Evolutionary conservation across 2,797 vertebrate species (phyloP), one percentile per base, ranked within the genome.

Genomic region (Orestias chungarensis): DNA sequence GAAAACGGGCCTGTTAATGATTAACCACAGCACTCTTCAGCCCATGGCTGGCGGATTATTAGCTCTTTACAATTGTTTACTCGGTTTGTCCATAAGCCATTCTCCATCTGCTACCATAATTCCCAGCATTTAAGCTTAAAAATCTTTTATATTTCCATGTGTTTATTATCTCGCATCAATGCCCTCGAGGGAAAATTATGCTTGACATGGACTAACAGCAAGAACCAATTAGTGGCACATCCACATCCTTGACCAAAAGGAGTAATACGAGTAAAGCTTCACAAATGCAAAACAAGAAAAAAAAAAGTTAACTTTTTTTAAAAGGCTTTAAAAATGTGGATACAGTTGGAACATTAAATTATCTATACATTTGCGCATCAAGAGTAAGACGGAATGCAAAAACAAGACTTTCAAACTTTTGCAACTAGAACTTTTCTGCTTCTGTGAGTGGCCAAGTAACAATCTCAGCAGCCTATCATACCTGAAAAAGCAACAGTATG

Each of bases 161-260:
- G 82, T 87, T 90, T 86, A 86, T 85, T 80, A 84, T 87, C 81
- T 88, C 70, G 38, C 76, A 88, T 89, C 87, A 85, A 84, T 82
- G 88, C 83, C 88, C 86, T 72, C n/a, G 0, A 70, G 85, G 78
- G 18, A 33, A 49, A 88, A 81, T 83, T 84, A 72, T 76, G 78
- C 61, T 86, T 79, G 29, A 80, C 87, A 80, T 80, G 73, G 73
- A 83, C 74, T 44, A 84, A 81, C 64, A 78, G 87, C 83, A 83
- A 84, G 82, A 85, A 86, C 79, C 65, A 79, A 88, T 90, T 87
- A 89, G 66, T 18, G 86, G 43, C 79, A 61, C 81, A 77, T 82
- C 75, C 59, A 68, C 70, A 14, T 15, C 9, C 67, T 68, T 78
- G 2, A 82, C 70, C 72, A 74, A 78, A 70, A 76, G 61, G 38